These are phyloP conservation scores for Tachycineta bicolor DNA, from an alignment of 2,113 vertebrate genomes.

Conservation along the genomic window DNA sequence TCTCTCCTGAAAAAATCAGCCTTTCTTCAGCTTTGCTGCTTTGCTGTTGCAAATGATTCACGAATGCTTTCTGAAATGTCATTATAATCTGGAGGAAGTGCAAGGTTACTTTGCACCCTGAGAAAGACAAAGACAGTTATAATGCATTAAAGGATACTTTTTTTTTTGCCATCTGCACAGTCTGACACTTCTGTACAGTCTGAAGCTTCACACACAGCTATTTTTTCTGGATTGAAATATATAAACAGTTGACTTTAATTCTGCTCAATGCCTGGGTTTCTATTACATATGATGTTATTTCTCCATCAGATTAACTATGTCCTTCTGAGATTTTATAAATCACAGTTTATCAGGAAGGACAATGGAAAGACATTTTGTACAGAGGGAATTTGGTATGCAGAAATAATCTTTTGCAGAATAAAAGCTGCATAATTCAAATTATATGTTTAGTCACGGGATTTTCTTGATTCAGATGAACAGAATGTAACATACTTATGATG, in stretches of 20 bases:
- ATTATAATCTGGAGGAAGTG: not conserved
- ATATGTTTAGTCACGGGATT: slow-evolving; percentile 13
- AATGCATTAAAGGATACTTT: not conserved
- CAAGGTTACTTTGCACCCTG: not conserved
- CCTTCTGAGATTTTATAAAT: not conserved
- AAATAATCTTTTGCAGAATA: not conserved
- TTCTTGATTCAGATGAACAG: slow-evolving; percentile 14
- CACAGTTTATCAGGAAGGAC: slow-evolving; percentile 8
- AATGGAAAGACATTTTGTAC: not conserved
- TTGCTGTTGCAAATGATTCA: not conserved
- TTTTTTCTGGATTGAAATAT: slow-evolving; percentile 9
- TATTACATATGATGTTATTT: not conserved
- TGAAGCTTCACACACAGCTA: not conserved
- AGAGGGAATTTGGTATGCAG: slow-evolving; percentile 14
- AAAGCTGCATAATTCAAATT: slow-evolving; percentile 33
- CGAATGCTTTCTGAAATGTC: not conserved
- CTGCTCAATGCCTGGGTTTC: not conserved
- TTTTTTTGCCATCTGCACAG: not conserved
- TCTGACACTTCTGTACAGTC: not conserved
- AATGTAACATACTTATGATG: not conserved
- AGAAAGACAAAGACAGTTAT: not conserved
- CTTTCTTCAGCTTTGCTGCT: not conserved
- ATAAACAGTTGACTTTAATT: slow-evolving; percentile 21
- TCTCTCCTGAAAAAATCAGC: not conserved
- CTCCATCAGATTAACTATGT: not conserved